These are phyloP conservation scores for Drosophila biarmipes DNA, from an alignment of 1,140 invertebrate species.

Conservation along the genomic window DNA sequence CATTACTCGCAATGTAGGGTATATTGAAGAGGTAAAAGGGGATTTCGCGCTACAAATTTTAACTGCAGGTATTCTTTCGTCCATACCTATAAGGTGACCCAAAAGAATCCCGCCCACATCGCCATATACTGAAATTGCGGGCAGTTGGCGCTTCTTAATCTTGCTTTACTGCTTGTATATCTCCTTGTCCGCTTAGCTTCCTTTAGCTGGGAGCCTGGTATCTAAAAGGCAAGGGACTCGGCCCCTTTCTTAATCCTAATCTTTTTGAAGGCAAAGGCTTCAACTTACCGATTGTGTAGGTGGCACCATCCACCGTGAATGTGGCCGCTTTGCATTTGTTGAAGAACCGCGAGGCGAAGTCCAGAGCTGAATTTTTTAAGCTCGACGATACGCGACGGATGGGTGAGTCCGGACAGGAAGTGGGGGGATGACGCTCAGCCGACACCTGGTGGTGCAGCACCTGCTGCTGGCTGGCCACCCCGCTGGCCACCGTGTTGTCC, in stretches of 20 bases:
- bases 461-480: constrained; percentile 18
- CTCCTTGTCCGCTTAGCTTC: no score
- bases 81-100: no score
- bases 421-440: constrained; percentile 36
- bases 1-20: no score
- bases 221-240: no score
- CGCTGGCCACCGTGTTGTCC: constrained; percentile 55
- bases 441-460: constrained; percentile 19
- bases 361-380: constrained; percentile 77
- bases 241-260: not conserved
- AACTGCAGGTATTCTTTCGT: no score
- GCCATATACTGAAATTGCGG: no score
- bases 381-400: constrained; percentile 81
- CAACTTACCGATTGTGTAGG: constrained; percentile 91
- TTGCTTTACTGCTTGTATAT: no score
- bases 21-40: no score
- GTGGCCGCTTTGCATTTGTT: constrained; percentile 92
- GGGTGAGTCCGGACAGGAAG: constrained; percentile 79
- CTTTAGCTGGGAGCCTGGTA: no score
- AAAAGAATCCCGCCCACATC: no score
- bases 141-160: no score
- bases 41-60: no score
- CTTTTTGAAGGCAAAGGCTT: not conserved
- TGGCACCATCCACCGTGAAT: constrained; percentile 91
- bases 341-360: constrained; percentile 86